Base-by-base conservation (phyloP, 1,140 invertebrate species). In the Mercenaria mercenaria region DNA sequence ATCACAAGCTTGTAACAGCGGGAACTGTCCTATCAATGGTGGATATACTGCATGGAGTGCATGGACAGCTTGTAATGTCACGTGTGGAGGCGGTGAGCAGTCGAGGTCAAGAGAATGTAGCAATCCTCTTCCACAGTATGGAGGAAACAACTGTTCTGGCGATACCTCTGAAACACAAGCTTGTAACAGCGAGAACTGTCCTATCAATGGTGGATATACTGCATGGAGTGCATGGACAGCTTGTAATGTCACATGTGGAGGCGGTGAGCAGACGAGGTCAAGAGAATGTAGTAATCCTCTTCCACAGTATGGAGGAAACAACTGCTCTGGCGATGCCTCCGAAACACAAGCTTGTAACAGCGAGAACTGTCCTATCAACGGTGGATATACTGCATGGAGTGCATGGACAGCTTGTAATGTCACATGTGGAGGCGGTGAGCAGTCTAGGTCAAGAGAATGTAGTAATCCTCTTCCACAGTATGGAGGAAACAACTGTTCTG, bases 51-150 rank as follows among this genome's bases (percentile, higher is more conserved):
- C 47, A 11, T 98, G 81, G 96, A 97, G 10, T 97, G 97, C 26
- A 97, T 99, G 98, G 98, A 97, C 98, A 10, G 96, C 97, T 11
- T 99, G 99, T 96, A 98, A 97, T 91, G 97, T 98, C 0, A 98
- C 98, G 0, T 99, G 99, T 95, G 98, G 98, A 0, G 98, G 98
- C 94, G 99, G 98, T 0, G 96, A 97, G 69, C 97, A 97, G 20
- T 97, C 97, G 74, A 97, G 98, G 20, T 97, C 67, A n/a, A 89
- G 94, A 13, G 64, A 87, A 4, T 95, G 94, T 88, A 87, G 90
- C n/a, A 47, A 77, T 41, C 89, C 91, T 2, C 18, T 15, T n/a
- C 67, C 83, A 2, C 56, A 88, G 8, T 84, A 92, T 76, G 92
- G 92, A 10, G 91, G 93, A 26, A 47, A 26, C 32, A 74, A 86